phyloP scores from a whole-genome alignment of 2,113 vertebrate species.

The Butorides virescens region DNA sequence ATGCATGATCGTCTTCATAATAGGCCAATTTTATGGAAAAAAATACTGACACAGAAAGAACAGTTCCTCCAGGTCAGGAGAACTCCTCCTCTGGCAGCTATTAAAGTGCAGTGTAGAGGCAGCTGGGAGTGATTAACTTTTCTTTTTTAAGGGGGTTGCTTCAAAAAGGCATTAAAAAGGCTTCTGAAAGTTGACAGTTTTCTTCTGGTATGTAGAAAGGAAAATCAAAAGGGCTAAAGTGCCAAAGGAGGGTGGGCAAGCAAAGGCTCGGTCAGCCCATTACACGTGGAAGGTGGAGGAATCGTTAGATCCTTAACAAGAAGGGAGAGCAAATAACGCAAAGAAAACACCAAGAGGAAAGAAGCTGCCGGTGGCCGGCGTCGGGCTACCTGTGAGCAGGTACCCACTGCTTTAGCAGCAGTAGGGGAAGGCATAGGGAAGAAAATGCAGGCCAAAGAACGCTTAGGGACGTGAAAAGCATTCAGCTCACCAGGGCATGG shows the following conservation, averaged over 20 bases:
- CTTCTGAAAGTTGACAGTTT: neutral
- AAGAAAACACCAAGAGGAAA: neutral
- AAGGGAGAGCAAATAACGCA: neutral
- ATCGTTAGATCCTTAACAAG: neutral
- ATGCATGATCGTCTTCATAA: neutral
- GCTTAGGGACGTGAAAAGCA: neutral
- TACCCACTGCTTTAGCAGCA: accelerated
- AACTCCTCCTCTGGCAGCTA: neutral
- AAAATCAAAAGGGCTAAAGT: neutral
- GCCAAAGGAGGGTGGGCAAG: neutral
- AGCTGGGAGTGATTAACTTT: neutral
- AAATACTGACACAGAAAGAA: neutral
- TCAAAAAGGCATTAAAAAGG: neutral
- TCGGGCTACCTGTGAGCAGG: neutral
- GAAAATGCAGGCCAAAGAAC: neutral
- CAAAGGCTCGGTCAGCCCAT: neutral
- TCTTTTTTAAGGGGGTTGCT: neutral
- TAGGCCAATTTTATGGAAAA: neutral
- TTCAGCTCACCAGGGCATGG: neutral
- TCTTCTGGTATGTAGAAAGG: neutral
- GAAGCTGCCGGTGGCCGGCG: no score
- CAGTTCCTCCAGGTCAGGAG: neutral
- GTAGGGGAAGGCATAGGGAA: neutral
- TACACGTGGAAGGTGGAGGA: neutral
- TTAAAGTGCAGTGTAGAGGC: neutral